Conservation (phyloP, 2,888 invertebrate species). For the Melangyna quadrimaculata region DNA sequence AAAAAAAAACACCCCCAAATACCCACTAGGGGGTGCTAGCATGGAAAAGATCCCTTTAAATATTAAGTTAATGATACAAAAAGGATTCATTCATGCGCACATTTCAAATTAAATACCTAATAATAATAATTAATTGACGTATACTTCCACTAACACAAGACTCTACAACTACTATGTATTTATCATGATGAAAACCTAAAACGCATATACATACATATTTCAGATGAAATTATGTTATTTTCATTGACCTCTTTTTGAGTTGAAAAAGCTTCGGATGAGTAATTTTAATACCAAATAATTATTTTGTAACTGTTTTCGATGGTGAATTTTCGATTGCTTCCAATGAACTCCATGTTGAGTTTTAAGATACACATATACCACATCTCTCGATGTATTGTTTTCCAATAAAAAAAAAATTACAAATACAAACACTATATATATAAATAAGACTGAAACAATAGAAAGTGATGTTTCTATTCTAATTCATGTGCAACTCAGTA, state of each 20-base stretch:
- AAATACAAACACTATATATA: neutral
- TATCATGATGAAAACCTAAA: neutral
- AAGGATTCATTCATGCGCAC: neutral
- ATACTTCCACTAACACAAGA: neutral
- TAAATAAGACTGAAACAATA: constrained; percentile 1
- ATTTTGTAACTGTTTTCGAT: neutral
- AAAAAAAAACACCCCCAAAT: neutral
- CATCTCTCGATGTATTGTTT: neutral
- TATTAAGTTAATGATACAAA: constrained; percentile 15
- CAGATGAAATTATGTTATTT: neutral
- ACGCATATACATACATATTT: too few relatives aligned
- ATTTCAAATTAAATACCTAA: constrained; percentile 3
- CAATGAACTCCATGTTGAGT: neutral
- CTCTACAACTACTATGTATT: neutral
- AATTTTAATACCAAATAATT: constrained; percentile 9
- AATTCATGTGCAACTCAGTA: neutral
- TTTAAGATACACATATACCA: neutral
- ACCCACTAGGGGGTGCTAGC: constrained; percentile 1
- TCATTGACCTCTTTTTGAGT: neutral
- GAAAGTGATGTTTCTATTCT: neutral
- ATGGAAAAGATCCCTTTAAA: constrained; percentile 6
- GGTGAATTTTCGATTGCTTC: neutral
- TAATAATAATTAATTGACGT: neutral
- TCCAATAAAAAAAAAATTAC: neutral
- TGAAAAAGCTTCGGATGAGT: neutral